A percentile compares a stretch with the other conserved stretches of the same genome.
phyloP scores from a whole-genome alignment of 2,797 vertebrate genomes.

The Tokudaia muenninki region DNA sequence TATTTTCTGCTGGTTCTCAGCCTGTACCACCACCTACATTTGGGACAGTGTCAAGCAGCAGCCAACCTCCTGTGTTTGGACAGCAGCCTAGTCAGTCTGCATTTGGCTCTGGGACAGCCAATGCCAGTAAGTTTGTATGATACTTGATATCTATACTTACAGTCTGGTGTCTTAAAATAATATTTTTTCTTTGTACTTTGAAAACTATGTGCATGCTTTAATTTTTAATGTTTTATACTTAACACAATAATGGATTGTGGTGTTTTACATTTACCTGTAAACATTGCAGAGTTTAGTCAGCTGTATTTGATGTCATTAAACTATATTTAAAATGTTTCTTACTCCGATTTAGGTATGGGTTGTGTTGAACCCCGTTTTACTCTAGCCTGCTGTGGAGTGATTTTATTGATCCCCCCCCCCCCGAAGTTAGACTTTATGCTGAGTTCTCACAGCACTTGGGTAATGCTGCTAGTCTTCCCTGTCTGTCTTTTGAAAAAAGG shows the following conservation, averaged over 20 bases:
- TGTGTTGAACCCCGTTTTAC: neutral
- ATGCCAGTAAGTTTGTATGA: constrained; percentile 75
- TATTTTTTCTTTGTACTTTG: constrained; percentile 13
- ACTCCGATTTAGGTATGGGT: neutral
- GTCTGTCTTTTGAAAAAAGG: neutral
- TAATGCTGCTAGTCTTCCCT: neutral
- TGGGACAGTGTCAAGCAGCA: constrained; percentile 91
- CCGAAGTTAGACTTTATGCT: neutral
- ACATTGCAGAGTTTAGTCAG: neutral
- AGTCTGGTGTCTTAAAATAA: neutral
- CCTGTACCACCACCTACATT: constrained; percentile 91
- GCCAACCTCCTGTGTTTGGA: constrained; percentile 91
- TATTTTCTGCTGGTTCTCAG: constrained; percentile 91
- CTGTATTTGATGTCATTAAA: neutral
- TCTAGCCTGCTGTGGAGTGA: neutral
- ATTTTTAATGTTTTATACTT: neutral
- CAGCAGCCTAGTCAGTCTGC: constrained; percentile 91
- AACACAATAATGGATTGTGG: neutral
- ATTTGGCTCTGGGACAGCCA: constrained; percentile 90
- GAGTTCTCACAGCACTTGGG: neutral
- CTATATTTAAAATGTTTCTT: neutral
- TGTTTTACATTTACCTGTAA: neutral
- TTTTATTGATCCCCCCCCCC: neutral
- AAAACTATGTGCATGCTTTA: neutral
- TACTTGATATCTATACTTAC: neutral